phyloP scores from a whole-genome alignment of 2,888 invertebrate genomes.

The Calameuta pallipes region DNA sequence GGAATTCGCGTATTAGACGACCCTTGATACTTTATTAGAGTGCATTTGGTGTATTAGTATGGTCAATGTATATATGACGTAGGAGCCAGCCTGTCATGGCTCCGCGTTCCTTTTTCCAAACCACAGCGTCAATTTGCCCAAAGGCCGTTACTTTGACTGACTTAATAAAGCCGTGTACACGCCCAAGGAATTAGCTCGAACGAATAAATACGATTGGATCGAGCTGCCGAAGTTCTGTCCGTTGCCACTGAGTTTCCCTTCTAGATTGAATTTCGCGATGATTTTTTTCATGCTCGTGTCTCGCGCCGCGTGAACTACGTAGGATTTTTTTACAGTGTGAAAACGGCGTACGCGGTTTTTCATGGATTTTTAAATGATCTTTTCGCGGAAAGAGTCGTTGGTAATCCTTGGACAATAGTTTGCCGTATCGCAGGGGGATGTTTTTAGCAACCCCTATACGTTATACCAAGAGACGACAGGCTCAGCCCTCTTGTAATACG shows the following conservation, averaged over 20 bases:
- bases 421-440: slow-evolving; percentile 23
- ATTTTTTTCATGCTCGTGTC: not conserved
- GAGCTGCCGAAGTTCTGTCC: not conserved
- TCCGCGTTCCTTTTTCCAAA: slow-evolving; percentile 43
- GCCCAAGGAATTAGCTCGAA: slow-evolving; percentile 51
- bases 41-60: not conserved
- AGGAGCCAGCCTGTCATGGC: not conserved
- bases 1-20: not conserved
- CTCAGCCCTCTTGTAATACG: slow-evolving; percentile 44
- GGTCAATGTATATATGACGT: not conserved
- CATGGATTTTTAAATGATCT: not conserved
- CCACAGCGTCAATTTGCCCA: slow-evolving; percentile 54
- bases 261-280: not conserved
- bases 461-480: slow-evolving; percentile 10
- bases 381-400: not conserved
- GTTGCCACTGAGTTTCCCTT: not conserved
- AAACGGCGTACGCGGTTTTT: not conserved
- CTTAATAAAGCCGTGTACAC: slow-evolving; percentile 45
- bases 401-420: slow-evolving; percentile 27
- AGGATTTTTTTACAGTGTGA: not conserved
- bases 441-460: slow-evolving; percentile 24
- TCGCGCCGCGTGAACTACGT: not conserved
- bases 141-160: slow-evolving; percentile 39
- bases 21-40: not conserved
- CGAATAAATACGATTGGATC: slow-evolving; percentile 41